These are phyloP conservation scores for Centroberyx gerrardi DNA, from an alignment of 2,797 vertebrate species.

Conservation along the genomic window DNA sequence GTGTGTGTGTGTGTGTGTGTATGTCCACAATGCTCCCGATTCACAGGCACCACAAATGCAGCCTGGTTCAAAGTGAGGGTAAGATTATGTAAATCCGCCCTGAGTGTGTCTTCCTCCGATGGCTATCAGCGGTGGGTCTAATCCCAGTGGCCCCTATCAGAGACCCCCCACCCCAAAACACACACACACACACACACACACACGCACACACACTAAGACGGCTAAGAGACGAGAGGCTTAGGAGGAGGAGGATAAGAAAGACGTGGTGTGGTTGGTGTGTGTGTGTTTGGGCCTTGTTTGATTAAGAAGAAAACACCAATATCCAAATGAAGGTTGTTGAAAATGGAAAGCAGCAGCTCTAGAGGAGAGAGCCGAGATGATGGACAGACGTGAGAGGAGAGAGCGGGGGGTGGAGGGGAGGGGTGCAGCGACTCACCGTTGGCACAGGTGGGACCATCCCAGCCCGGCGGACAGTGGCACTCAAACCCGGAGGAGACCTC, in stretches of 20 bases:
- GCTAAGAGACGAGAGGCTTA: too few species aligned
- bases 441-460: slow-evolving; percentile 94
- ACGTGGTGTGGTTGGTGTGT: not conserved
- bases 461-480: slow-evolving; percentile 92
- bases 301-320: not conserved
- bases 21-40: too few species aligned
- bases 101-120: slow-evolving; percentile 12
- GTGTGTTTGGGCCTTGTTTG: not conserved
- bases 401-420: not conserved
- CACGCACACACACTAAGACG: not conserved
- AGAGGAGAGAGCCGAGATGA: not conserved
- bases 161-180: slow-evolving; percentile 6
- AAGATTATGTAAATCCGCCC: not conserved
- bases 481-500: slow-evolving; percentile 91
- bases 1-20: too few species aligned
- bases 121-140: slow-evolving; percentile 43
- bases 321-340: not conserved
- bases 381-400: not conserved
- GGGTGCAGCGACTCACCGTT: slow-evolving; percentile 83
- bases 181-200: slow-evolving; percentile 10
- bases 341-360: not conserved
- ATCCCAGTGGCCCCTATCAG: slow-evolving; percentile 33
- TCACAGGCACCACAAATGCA: not conserved
- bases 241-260: too few species aligned
- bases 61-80: slow-evolving; percentile 26